phyloP scores from a whole-genome alignment of 1,140 invertebrate genomes.

The Mercenaria mercenaria region DNA sequence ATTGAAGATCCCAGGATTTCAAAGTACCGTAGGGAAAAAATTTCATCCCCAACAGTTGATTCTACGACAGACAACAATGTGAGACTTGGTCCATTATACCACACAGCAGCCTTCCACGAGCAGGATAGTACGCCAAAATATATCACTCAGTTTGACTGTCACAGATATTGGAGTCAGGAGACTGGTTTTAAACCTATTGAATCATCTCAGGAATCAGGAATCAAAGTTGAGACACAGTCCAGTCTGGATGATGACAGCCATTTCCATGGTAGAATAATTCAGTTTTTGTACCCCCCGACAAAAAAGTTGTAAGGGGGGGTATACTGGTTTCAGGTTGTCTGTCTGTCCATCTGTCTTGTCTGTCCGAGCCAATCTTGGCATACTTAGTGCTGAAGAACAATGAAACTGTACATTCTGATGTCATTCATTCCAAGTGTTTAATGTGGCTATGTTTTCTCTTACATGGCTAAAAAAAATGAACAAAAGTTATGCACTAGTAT shows the following conservation, averaged over 20 bases:
- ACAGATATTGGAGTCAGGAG: neutral
- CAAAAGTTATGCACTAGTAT: no score
- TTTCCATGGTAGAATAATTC: conserved; percentile 40
- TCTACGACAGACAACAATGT: conserved; percentile 77
- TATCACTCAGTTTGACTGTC: neutral
- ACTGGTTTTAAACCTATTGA: conserved; percentile 38
- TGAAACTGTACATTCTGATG: no score
- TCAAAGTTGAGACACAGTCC: conserved; percentile 56
- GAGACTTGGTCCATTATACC: neutral
- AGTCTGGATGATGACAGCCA: conserved; percentile 36
- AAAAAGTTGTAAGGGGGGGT: no score
- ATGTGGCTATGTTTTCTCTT: no score
- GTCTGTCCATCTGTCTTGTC: no score
- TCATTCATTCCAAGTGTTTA: no score
- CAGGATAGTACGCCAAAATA: neutral
- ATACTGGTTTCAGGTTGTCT: no score
- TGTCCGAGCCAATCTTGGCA: no score
- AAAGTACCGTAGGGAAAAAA: conserved; percentile 69
- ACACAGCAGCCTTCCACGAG: neutral
- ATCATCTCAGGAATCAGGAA: conserved; percentile 60
- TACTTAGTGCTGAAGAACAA: no score
- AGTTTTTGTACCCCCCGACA: no score
- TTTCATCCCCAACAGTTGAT: conserved; percentile 81
- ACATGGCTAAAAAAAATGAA: no score
- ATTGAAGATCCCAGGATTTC: neutral